Base-by-base conservation (phyloP, 2,888 invertebrate species). In the Aromia moschata region DNA sequence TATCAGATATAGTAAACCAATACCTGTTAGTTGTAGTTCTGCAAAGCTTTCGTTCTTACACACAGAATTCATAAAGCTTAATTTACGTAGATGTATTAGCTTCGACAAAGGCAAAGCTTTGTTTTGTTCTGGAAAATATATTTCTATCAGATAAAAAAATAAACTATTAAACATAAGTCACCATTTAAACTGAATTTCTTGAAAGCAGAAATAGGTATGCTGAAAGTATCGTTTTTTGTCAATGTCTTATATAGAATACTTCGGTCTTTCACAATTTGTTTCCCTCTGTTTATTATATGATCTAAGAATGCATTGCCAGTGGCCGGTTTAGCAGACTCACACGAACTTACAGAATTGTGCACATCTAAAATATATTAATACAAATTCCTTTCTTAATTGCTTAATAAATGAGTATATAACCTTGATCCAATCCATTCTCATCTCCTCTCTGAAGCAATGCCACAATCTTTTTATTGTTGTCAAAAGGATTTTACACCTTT, bases 241-340 rank as follows among this genome's bases (percentile, higher is more conserved):
- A 74, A 73, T 9, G 70, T 75, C 47, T 63, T 69, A 62, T 77
- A 76, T 31, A 78, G 65, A 30, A 79, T 70, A 60, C 79, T 80
- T 16, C 78, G 64, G 41, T 79, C 74, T 66, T 76, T 73, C 16
- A 78, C 57, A 47, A 79, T 72, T 58, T 76, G 65, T 61, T 74
- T 70, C 10, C 77, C 76, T 62, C 70, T 70, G 15, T 64, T 65
- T 15, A 74, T 68, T 10, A 78, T 72, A 16, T 74, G 70, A 17
- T 72, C 69, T 33, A 78, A 46, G 55, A 68, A 69, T 14, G 38
- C 54, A 54, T 70, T 70, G 30, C 56, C 58, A n/a, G 31, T 57
- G 9, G 38, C 25, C 1, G 41, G 41, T 49, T 57, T 63, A 4
- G 33, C 11, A 14, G 1, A 1, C 4, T 2, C 7, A n/a, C 15